Evolutionary conservation across 2,113 vertebrate genomes (phyloP).

Genomic region (Alethe castanea): DNA sequence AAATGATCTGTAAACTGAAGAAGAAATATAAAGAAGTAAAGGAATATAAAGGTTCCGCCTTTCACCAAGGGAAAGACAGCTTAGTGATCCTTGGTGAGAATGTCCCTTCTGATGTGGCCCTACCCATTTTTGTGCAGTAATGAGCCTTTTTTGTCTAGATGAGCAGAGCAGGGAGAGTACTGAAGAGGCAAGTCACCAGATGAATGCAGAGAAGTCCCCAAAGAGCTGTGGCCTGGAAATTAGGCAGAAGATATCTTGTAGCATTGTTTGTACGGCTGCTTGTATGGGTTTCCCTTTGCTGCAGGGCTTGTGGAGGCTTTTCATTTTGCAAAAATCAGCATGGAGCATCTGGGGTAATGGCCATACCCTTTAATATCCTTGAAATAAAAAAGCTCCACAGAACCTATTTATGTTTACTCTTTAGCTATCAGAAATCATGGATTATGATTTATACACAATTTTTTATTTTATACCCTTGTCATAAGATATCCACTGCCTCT

Average conservation of each 20-base stretch:
- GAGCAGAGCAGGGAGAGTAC: background rate
- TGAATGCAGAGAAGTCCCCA: background rate
- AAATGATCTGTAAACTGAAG: background rate
- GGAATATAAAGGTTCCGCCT: background rate
- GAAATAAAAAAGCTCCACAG: background rate
- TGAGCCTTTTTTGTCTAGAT: background rate
- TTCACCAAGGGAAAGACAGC: background rate
- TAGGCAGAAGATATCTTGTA: background rate
- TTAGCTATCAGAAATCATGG: background rate
- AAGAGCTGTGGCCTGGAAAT: constrained; percentile 26
- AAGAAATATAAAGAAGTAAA: background rate
- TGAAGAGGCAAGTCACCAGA: background rate
- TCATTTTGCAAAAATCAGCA: background rate
- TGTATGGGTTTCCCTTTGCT: background rate
- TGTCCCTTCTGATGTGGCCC: background rate
- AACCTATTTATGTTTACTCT: background rate
- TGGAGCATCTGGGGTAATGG: background rate
- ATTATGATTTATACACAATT: background rate
- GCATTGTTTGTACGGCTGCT: background rate
- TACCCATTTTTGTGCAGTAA: background rate
- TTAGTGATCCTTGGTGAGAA: background rate
- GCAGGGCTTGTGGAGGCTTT: background rate
- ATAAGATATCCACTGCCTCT: background rate
- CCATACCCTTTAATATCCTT: background rate
- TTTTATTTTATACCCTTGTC: background rate